These are phyloP conservation scores for Oryzias woworae DNA, from an alignment of 2,113 vertebrate genomes.

Conservation along the genomic window DNA sequence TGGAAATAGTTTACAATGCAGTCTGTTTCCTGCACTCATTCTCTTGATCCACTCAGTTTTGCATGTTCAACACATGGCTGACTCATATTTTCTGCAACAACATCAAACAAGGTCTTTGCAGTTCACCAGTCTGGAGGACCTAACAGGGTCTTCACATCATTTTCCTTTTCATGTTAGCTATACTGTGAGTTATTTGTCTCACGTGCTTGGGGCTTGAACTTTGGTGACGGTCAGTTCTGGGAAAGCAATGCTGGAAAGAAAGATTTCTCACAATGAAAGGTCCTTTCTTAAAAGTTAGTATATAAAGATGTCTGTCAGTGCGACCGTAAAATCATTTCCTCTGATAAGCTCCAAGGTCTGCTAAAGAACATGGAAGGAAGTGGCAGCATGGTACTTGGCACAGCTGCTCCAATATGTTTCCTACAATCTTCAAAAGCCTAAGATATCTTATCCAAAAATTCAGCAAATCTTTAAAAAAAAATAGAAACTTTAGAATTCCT, in stretches of 20 bases:
- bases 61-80: conserved; percentile 28
- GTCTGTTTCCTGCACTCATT: conserved; percentile 50
- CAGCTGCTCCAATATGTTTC: conserved; percentile 26
- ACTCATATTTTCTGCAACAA: conserved; percentile 35
- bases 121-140: conserved; percentile 31
- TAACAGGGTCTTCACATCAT: conserved; percentile 29
- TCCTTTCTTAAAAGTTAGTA: conserved; percentile 72
- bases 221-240: conserved; percentile 57
- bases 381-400: conserved; percentile 12
- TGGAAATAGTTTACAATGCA: conserved; percentile 35
- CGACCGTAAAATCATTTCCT: conserved; percentile 69
- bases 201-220: conserved; percentile 50
- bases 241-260: conserved; percentile 65
- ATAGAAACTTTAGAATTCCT: no score
- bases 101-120: conserved; percentile 29
- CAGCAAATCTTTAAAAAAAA: no score
- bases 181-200: conserved; percentile 52
- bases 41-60: conserved; percentile 23
- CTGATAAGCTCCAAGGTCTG: conserved; percentile 57
- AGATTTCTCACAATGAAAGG: conserved; percentile 70
- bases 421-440: neutral
- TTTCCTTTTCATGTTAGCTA: conserved; percentile 15
- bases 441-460: no score
- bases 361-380: conserved; percentile 54
- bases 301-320: conserved; percentile 61